Evolutionary conservation across 1,140 invertebrate genomes (phyloP).

Genomic region (Megathymus violae): DNA sequence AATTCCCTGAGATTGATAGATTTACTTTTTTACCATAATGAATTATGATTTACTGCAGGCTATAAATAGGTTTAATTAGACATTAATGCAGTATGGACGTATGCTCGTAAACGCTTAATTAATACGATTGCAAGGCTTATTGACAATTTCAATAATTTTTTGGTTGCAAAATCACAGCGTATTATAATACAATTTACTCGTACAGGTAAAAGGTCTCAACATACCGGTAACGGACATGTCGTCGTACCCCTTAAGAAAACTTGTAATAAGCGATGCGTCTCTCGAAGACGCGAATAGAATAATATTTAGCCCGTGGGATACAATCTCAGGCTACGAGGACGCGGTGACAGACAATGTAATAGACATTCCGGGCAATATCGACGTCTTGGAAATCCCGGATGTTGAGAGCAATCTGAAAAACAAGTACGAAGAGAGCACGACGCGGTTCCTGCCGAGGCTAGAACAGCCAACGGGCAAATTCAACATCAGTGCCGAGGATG

Average conservation of each 20-base stretch:
- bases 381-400: conserved; percentile 41
- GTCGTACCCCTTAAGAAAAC: conserved; percentile 55
- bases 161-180: no score
- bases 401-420: conserved; percentile 58
- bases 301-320: conserved; percentile 81
- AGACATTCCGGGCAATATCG: conserved; percentile 74
- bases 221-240: conserved; percentile 61
- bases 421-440: conserved; percentile 59
- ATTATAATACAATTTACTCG: conserved; percentile 32
- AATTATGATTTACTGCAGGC: background rate
- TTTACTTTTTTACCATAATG: background rate
- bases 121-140: background rate
- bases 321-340: conserved; percentile 74
- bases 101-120: background rate
- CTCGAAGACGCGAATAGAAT: conserved; percentile 80
- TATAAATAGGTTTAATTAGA: background rate
- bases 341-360: conserved; percentile 69
- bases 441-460: conserved; percentile 47
- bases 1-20: background rate
- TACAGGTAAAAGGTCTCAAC: conserved; percentile 73
- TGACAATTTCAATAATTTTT: background rate
- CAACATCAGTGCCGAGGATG: conserved; percentile 72
- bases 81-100: background rate
- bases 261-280: conserved; percentile 68
- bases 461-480: conserved; percentile 70